Percentiles rank a stretch among this genome's conserved stretches.
Evolutionary conservation across 2,888 invertebrate genomes (phyloP).

Genomic region (Drosophila quinaria): DNA sequence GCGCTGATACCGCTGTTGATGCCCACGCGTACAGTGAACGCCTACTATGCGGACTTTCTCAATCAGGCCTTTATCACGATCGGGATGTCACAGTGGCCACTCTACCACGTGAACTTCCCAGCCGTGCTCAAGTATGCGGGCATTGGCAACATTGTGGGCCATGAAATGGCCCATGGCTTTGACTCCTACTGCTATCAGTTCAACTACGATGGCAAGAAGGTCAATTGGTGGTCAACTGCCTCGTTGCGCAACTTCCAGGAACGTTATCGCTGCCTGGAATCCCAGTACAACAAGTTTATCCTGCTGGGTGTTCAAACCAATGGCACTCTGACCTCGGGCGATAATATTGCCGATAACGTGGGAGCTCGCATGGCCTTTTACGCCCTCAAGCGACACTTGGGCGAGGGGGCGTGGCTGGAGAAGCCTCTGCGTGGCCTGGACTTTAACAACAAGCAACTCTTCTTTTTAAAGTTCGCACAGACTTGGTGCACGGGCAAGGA

Average conservation of each 20-base stretch:
- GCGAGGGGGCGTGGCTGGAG: constrained; percentile 86
- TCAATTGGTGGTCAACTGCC: constrained; percentile 80
- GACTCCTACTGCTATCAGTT: constrained; percentile 80
- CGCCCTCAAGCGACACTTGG: constrained; percentile 89
- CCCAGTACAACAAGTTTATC: constrained; percentile 82
- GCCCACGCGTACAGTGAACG: constrained; percentile 81
- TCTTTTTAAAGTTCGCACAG: constrained; percentile 98
- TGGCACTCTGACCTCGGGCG: constrained; percentile 87
- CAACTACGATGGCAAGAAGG: constrained; percentile 80
- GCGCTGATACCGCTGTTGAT: constrained; percentile 76
- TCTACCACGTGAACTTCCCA: constrained; percentile 78
- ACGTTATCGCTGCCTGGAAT: constrained; percentile 81
- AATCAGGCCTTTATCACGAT: constrained; percentile 81
- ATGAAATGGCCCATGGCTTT: constrained; percentile 83
- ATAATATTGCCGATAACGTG: constrained; percentile 96
- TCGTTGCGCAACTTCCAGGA: constrained; percentile 81
- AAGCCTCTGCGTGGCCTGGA: constrained; percentile 92
- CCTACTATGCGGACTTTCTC: constrained; percentile 82
- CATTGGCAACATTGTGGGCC: constrained; percentile 80
- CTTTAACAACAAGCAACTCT: constrained; percentile 95
- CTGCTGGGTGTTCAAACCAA: constrained; percentile 77
- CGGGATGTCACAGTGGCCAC: constrained; percentile 80
- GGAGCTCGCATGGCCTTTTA: constrained; percentile 95
- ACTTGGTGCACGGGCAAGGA: constrained; percentile 82
- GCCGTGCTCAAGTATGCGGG: constrained; percentile 80